Evolutionary conservation across 2,113 vertebrate species (phyloP).

Genomic region (Procavia capensis): DNA sequence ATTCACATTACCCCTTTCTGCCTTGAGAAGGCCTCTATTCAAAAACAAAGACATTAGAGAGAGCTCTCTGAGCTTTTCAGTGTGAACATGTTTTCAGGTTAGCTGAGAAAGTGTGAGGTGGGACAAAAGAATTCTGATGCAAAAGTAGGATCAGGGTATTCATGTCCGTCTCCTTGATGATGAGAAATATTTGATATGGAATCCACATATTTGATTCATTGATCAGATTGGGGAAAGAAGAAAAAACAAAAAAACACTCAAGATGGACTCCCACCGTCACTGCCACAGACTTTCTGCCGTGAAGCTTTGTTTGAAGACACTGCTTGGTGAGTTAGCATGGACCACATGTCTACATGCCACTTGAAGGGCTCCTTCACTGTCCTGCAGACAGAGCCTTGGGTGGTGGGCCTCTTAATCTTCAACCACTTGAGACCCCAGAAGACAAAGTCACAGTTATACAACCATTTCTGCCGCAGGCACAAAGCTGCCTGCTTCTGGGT

Average conservation of each 20-base stretch:
- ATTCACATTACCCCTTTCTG: not conserved
- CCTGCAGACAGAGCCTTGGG: not conserved
- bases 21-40: not conserved
- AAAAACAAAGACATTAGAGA: not conserved
- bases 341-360: not conserved
- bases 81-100: not conserved
- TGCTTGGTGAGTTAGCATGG: not conserved
- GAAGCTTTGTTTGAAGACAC: not conserved
- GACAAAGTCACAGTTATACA: not conserved
- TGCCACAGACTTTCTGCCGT: not conserved
- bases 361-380: not conserved
- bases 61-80: not conserved
- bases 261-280: not conserved
- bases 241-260: not conserved
- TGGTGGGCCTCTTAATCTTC: not conserved
- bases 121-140: not conserved
- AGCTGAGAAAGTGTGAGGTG: not conserved
- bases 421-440: not conserved
- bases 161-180: not conserved
- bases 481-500: not conserved
- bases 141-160: not conserved
- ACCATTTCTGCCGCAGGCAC: not conserved
- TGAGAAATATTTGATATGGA: not conserved
- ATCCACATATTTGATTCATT: not conserved
- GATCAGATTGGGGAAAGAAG: not conserved